Evolutionary conservation across 2,797 vertebrate genomes (phyloP).

Genomic region (Microchirus variegatus): DNA sequence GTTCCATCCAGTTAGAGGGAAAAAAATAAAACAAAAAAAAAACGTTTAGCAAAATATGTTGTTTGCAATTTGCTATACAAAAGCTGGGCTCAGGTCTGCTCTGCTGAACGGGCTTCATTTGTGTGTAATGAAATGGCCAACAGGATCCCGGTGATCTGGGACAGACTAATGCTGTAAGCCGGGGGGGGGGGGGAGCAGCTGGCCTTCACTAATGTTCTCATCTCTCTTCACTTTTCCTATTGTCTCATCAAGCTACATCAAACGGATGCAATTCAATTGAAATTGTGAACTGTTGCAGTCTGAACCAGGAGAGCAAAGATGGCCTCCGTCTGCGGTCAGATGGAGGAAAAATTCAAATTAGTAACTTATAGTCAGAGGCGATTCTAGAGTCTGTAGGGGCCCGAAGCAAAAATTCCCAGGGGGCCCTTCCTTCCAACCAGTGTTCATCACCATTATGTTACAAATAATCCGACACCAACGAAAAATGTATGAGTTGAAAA

Average conservation of each 20-base stretch:
- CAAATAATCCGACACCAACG: too few species aligned
- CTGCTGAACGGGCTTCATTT: constrained; percentile 10
- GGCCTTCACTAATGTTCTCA: constrained; percentile 48
- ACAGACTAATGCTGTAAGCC: constrained; percentile 35
- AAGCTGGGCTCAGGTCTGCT: constrained; percentile 9
- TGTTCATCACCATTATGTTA: too few species aligned
- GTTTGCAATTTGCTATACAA: background rate
- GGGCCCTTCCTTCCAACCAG: too few species aligned
- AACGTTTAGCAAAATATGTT: constrained; percentile 11
- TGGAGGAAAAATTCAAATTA: too few species aligned
- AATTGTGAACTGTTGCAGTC: constrained; percentile 17
- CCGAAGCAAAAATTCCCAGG: too few species aligned
- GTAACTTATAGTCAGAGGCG: too few species aligned
- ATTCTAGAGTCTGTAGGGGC: too few species aligned
- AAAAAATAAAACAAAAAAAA: background rate
- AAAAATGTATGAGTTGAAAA: too few species aligned
- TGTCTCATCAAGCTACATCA: constrained; percentile 52
- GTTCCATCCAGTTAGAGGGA: background rate
- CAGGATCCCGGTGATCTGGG: constrained; percentile 31
- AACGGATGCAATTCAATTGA: constrained; percentile 55
- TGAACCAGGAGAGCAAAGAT: background rate
- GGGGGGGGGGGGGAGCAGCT: constrained; percentile 52
- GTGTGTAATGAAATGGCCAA: constrained; percentile 36
- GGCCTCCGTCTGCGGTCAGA: too few species aligned
- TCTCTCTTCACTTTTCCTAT: constrained; percentile 49